A percentile compares a stretch with the other conserved stretches of the same genome.
Evolutionary conservation across 1,140 invertebrate genomes (phyloP).

Genomic region (Temnothorax longispinosus): DNA sequence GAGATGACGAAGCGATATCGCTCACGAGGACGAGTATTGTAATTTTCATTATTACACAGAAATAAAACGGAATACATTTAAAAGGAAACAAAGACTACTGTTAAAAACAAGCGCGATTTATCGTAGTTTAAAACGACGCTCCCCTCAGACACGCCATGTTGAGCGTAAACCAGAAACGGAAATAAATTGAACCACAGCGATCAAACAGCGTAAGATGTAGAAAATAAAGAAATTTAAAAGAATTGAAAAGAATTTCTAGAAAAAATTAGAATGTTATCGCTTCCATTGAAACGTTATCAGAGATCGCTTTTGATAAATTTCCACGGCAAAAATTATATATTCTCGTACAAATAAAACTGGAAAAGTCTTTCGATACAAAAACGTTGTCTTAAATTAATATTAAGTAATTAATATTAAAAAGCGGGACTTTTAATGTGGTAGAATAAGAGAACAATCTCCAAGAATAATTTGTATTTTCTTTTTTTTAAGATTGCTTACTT

Average conservation of each 20-base stretch:
- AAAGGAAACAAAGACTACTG: background rate
- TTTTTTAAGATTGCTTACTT: background rate
- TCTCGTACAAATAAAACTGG: background rate
- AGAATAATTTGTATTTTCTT: background rate
- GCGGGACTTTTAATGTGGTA: too few relatives aligned
- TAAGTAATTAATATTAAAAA: background rate
- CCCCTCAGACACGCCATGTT: background rate
- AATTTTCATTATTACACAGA: slow-evolving; percentile 17
- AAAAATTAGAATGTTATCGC: background rate
- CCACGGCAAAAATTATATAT: background rate
- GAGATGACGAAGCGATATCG: background rate
- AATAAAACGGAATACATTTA: background rate
- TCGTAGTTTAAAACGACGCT: background rate
- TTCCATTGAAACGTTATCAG: background rate
- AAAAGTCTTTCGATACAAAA: background rate
- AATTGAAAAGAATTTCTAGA: background rate
- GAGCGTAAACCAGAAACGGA: background rate
- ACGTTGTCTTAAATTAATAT: background rate
- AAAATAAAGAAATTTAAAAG: background rate
- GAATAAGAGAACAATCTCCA: too few relatives aligned
- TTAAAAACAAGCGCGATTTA: background rate
- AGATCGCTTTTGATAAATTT: background rate
- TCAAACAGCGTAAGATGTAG: background rate
- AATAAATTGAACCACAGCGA: background rate
- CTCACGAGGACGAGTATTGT: background rate